phyloP scores from a whole-genome alignment of 2,888 invertebrate genomes.

The Leptarthrus brevirostris region DNA sequence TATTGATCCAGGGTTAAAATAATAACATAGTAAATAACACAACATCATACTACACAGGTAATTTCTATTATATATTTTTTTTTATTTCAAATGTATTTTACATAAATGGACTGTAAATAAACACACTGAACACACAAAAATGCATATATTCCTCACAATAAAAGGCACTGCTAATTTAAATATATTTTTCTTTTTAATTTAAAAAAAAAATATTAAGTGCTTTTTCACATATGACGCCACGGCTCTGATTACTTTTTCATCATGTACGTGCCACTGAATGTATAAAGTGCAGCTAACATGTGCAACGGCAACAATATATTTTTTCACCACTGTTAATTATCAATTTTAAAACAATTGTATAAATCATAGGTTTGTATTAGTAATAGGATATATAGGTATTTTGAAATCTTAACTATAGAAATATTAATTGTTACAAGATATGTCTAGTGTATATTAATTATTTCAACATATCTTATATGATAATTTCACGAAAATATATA shows the following conservation, averaged over 20 bases:
- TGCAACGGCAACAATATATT: constrained; percentile 34
- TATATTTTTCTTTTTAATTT: constrained; percentile 2
- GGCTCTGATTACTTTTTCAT: constrained; percentile 69
- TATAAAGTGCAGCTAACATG: constrained; percentile 22
- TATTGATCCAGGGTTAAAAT: too few relatives aligned
- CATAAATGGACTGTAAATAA: constrained; percentile 3
- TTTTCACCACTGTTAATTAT: constrained; percentile 14
- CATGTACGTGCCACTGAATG: constrained; percentile 65
- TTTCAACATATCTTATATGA: constrained; percentile 32
- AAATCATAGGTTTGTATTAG: constrained; percentile 14
- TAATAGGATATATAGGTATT: constrained; percentile 6
- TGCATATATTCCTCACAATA: constrained; percentile 65
- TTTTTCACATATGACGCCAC: constrained; percentile 69
- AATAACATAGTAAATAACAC: neutral
- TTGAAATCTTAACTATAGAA: too few relatives aligned
- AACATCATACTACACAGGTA: constrained; percentile 22
- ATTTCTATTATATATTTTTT: neutral
- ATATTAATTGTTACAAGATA: neutral
- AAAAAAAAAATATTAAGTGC: too few relatives aligned
- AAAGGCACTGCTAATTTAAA: constrained; percentile 64
- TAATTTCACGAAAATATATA: too few relatives aligned
- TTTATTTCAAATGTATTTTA: neutral
- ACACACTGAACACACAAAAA: constrained; percentile 25
- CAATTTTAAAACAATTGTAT: constrained; percentile 22
- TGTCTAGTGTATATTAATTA: constrained; percentile 10